These are phyloP conservation scores for Andrena trimmerana DNA, from an alignment of 2,888 invertebrate genomes.

Conservation along the genomic window DNA sequence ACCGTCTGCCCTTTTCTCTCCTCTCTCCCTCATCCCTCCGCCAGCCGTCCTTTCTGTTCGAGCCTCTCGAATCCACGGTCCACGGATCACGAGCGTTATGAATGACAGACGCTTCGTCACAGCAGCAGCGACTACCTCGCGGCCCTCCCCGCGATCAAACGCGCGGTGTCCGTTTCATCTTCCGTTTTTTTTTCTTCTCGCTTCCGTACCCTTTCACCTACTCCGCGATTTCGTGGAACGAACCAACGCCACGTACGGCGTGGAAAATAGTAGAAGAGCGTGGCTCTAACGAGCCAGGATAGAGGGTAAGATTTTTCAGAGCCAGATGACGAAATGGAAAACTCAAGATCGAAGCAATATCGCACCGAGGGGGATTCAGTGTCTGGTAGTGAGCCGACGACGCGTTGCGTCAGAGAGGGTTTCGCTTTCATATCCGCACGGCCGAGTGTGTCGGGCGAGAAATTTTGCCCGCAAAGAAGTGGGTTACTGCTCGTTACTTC, in stretches of 20 bases:
- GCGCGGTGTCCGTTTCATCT: constrained; percentile 6
- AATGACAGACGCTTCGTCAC: constrained; percentile 73
- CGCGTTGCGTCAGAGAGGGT: constrained; percentile 46
- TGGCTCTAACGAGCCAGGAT: too few relatives aligned
- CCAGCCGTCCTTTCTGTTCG: constrained; percentile 18
- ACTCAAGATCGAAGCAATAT: neutral
- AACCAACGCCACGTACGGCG: neutral
- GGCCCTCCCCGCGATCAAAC: constrained; percentile 19
- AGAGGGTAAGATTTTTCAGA: neutral
- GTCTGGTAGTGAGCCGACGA: constrained; percentile 20
- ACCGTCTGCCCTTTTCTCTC: constrained; percentile 3
- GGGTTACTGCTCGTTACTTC: constrained; percentile 26
- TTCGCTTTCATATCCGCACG: constrained; percentile 36
- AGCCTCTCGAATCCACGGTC: constrained; percentile 41
- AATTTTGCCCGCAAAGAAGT: constrained; percentile 30
- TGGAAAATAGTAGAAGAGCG: neutral
- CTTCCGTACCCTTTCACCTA: neutral
- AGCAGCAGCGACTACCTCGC: constrained; percentile 52
- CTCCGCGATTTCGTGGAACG: neutral
- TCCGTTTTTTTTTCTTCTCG: constrained; percentile 1
- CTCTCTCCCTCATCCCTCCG: constrained; percentile 8
- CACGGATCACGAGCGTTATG: constrained; percentile 65
- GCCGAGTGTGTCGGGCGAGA: constrained; percentile 7
- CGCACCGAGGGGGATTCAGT: constrained; percentile 35
- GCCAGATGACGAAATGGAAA: neutral